These are phyloP conservation scores for Phania funesta DNA, from an alignment of 2,888 invertebrate genomes.

Conservation along the genomic window DNA sequence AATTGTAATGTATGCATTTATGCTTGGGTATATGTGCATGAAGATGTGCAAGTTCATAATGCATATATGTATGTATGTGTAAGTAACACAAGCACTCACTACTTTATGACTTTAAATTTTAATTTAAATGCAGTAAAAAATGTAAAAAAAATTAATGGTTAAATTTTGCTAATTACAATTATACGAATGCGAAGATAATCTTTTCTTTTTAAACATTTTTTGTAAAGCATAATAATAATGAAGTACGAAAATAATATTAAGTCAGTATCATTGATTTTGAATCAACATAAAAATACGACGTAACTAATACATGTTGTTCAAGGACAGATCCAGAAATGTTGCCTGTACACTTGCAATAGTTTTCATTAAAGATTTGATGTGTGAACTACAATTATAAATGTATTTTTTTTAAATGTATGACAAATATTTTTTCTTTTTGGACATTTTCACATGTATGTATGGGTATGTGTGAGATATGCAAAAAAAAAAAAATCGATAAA, in stretches of 20 bases:
- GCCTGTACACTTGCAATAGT: too few relatives aligned
- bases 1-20: slow-evolving; percentile 5
- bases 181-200: slow-evolving; percentile 42
- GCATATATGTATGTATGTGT: slow-evolving; percentile 26
- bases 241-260: too few relatives aligned
- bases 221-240: neutral
- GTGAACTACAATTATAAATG: neutral
- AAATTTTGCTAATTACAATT: slow-evolving; percentile 67
- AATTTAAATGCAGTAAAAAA: slow-evolving; percentile 15
- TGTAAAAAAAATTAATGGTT: slow-evolving; percentile 48
- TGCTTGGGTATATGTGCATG: neutral
- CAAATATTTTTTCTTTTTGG: neutral
- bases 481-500: slow-evolving; percentile 8
- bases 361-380: too few relatives aligned
- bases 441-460: neutral
- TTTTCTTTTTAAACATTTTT: neutral
- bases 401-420: too few relatives aligned
- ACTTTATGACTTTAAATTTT: slow-evolving; percentile 36
- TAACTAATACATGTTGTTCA: too few relatives aligned
- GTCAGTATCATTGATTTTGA: too few relatives aligned
- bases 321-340: too few relatives aligned
- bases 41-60: slow-evolving; percentile 1
- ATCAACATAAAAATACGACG: too few relatives aligned
- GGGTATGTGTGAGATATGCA: neutral
- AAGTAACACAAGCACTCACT: slow-evolving; percentile 30